Percentiles rank a stretch among this genome's conserved stretches.
Conservation (phyloP, 1,140 invertebrate species). For the Oncopodura yosiiana region DNA sequence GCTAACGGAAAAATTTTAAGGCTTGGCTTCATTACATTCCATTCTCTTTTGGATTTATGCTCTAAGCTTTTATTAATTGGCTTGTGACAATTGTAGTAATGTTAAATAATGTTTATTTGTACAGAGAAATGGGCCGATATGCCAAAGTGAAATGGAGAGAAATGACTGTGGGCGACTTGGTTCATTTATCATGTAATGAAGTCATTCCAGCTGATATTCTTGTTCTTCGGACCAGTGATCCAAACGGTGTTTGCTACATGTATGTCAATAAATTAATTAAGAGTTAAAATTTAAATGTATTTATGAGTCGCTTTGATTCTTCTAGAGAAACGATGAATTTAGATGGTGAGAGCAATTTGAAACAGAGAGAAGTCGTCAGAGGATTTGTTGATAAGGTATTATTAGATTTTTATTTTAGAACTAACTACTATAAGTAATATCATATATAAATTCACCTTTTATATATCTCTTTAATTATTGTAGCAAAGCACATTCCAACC, state of each 20-base stretch:
- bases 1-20: no score
- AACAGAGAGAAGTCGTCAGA: slow-evolving; percentile 76
- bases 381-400: slow-evolving; percentile 56
- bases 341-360: slow-evolving; percentile 98
- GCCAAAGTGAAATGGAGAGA: slow-evolving; percentile 81
- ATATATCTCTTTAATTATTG: no score
- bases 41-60: neutral
- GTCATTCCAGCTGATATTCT: slow-evolving; percentile 92
- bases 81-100: neutral
- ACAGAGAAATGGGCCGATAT: slow-evolving; percentile 71
- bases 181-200: slow-evolving; percentile 94
- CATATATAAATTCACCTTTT: neutral
- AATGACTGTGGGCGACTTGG: slow-evolving; percentile 82
- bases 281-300: slow-evolving; percentile 36
- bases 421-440: neutral
- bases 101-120: slow-evolving; percentile 36
- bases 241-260: slow-evolving; percentile 91
- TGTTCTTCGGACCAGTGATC: slow-evolving; percentile 77
- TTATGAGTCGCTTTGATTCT: slow-evolving; percentile 30
- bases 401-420: slow-evolving; percentile 10
- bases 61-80: no score
- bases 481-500: slow-evolving; percentile 63
- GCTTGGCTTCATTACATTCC: no score
- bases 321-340: slow-evolving; percentile 94
- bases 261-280: no score